These are phyloP conservation scores for Hemicrepidius hirtus DNA, from an alignment of 2,888 invertebrate genomes.

Conservation along the genomic window DNA sequence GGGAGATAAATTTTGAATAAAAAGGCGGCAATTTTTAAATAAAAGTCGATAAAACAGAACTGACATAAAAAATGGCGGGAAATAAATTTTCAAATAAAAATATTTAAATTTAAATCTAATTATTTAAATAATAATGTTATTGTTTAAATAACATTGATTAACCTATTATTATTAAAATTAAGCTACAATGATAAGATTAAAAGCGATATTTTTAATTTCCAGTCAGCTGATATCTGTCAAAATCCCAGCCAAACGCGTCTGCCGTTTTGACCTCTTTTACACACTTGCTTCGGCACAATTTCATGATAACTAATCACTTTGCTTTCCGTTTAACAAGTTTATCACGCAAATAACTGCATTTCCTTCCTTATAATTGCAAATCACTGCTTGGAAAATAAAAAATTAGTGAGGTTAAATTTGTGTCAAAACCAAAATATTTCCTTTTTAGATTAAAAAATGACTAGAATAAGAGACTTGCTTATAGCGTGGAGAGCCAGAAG, in stretches of 20 bases:
- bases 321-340: slow-evolving; percentile 2
- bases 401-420: slow-evolving; percentile 4
- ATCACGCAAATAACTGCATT: neutral
- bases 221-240: slow-evolving; percentile 37
- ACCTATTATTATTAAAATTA: no score
- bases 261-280: slow-evolving; percentile 5
- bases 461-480: slow-evolving; percentile 66
- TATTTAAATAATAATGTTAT: no score
- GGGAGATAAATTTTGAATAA: no score
- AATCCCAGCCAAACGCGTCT: slow-evolving; percentile 1
- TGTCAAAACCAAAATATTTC: no score
- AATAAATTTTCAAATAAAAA: no score
- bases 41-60: no score
- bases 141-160: no score
- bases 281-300: neutral
- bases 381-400: neutral
- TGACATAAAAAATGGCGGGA: no score
- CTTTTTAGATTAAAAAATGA: slow-evolving; percentile 56
- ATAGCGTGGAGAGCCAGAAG: slow-evolving; percentile 64
- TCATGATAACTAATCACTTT: neutral
- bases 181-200: no score
- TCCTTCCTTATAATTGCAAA: neutral
- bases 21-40: no score
- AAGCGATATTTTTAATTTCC: no score
- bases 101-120: no score